phyloP scores from a whole-genome alignment of 2,888 invertebrate species.

The Andrena fulva region DNA sequence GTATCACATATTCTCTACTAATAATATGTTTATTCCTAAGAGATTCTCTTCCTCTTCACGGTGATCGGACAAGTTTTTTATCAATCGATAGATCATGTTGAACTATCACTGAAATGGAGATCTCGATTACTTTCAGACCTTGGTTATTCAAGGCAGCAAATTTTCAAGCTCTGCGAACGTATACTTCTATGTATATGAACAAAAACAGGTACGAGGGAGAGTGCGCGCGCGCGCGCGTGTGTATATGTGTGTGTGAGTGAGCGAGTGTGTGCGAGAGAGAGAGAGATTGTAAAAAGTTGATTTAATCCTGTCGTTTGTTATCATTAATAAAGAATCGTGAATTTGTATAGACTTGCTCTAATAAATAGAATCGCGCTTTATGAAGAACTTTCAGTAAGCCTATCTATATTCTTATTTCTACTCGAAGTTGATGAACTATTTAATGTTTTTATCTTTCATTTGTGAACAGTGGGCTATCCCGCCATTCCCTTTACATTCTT shows the following conservation, averaged over 20 bases:
- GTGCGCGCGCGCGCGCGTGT: background rate
- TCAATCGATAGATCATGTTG: constrained; percentile 6
- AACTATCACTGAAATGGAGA: constrained; percentile 23
- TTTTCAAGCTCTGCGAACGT: constrained; percentile 31
- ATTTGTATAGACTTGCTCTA: constrained; percentile 65
- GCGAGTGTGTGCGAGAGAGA: background rate
- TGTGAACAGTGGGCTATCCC: background rate
- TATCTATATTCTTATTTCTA: constrained; percentile 16
- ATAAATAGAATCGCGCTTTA: constrained; percentile 58
- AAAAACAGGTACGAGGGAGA: background rate
- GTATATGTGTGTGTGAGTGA: background rate
- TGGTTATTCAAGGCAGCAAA: constrained; percentile 10
- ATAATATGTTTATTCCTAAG: constrained; percentile 28
- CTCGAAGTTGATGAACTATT: background rate
- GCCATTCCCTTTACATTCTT: too few species aligned
- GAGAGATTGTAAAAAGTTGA: constrained; percentile 66
- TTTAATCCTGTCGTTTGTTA: constrained; percentile 63
- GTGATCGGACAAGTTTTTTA: constrained; percentile 17
- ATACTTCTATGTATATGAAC: constrained; percentile 46
- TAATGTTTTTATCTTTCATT: background rate
- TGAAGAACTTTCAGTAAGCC: constrained; percentile 25
- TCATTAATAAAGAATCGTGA: constrained; percentile 58
- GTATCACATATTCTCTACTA: constrained; percentile 38
- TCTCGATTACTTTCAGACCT: constrained; percentile 26
- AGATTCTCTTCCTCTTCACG: constrained; percentile 23